Evolutionary conservation across 2,113 vertebrate species (phyloP), one percentile per base, ranked within the genome.

Genomic region (Scortum barcoo): DNA sequence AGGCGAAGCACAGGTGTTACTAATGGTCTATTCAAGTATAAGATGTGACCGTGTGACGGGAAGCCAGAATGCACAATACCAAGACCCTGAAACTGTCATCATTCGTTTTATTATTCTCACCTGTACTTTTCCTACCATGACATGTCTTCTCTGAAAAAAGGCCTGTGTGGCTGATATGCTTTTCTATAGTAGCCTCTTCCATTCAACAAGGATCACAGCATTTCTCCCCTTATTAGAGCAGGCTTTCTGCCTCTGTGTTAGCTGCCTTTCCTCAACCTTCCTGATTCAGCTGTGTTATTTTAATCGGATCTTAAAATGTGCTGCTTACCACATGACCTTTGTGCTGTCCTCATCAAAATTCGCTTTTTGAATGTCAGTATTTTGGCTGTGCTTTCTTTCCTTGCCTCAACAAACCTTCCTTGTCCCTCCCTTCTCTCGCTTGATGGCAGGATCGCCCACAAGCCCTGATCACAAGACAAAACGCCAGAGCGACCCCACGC

Each of bases 401-500:
- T 40, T 50, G 1, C 14, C 19, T 81, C 28, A 40, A 24, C 28
- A n/a, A 36, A 28, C 36, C 33, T 48, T 22, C 44, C 19, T 80
- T n/a, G 17, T 62, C 28, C 94, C 78, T 90, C 85, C 62, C 66
- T 80, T 89, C 81, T 89, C 79, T 1, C 63, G 7, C 42, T 88
- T 93, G 75, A 84, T 93, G 56, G 69, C 93, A 99, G 98, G 96
- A 88, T 97, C 96, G 94, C 97, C 97, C 88, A 94, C 96, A 91
- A 98, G 98, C 86, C 97, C 97, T 62, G 98, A 98, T 93, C 98
- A 96, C 96, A 99, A 97, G 95, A 93, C 97, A 76, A 99, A 99
- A 93, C 96, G 97, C 2, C 97, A 97, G 97, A 99, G 97, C 61
- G 97, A 99, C 76, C 98, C 97, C 76, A 98, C 97, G 75, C 98